These are phyloP conservation scores for Hydropsyche betteni DNA, from an alignment of 2,888 invertebrate species.

Conservation along the genomic window DNA sequence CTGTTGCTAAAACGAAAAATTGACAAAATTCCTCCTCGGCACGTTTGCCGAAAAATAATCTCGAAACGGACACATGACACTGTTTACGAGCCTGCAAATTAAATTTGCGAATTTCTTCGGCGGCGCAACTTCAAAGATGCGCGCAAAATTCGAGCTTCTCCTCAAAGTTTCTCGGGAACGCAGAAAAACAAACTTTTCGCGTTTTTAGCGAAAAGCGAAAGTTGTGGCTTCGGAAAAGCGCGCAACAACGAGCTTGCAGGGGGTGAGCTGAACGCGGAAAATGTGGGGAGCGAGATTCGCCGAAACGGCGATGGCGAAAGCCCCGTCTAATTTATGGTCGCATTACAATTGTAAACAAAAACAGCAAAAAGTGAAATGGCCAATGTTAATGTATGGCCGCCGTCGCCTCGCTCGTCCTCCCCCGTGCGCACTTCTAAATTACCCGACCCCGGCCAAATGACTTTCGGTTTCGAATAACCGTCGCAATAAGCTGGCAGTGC, in stretches of 20 bases:
- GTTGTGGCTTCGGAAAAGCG: no score
- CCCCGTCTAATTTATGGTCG: constrained; percentile 48
- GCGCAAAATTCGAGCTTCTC: constrained; percentile 2
- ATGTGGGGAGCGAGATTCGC: neutral
- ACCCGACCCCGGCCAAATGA: constrained; percentile 49
- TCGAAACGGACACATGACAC: constrained; percentile 5
- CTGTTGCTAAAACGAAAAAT: neutral
- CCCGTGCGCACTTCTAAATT: constrained; percentile 47
- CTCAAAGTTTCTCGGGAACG: neutral
- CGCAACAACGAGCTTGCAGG: neutral
- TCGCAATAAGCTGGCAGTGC: constrained; percentile 31
- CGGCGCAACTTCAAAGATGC: neutral
- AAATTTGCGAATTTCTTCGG: constrained; percentile 7
- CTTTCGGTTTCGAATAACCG: constrained; percentile 49
- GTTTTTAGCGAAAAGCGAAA: constrained; percentile 9
- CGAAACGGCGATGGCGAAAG: constrained; percentile 39
- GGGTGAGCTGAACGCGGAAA: neutral
- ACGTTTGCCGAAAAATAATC: neutral
- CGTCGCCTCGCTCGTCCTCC: constrained; percentile 42
- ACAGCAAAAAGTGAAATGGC: constrained; percentile 50
- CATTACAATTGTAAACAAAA: constrained; percentile 51
- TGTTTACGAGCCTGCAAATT: neutral
- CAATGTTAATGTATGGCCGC: constrained; percentile 44
- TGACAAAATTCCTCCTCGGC: neutral
- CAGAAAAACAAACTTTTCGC: constrained; percentile 24